These are phyloP conservation scores for Orycteropus afer DNA, from an alignment of 2,113 vertebrate species.

Conservation along the genomic window DNA sequence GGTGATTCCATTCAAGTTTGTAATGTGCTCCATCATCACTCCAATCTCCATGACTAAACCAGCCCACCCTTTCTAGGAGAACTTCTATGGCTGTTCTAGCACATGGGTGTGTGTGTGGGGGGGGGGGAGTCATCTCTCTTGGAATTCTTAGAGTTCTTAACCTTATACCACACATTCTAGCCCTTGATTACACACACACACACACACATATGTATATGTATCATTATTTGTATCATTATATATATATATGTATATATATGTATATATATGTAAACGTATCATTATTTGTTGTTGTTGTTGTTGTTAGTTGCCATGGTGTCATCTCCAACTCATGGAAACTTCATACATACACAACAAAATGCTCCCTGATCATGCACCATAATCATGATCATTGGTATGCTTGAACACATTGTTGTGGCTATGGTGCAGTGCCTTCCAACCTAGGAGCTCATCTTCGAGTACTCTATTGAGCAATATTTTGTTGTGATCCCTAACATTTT, in stretches of 20 bases:
- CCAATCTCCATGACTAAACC: background rate
- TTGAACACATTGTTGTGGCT: background rate
- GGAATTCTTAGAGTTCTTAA: background rate
- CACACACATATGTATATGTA: too few species aligned
- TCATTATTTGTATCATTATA: too few species aligned
- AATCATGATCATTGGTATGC: background rate
- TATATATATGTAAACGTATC: too few species aligned
- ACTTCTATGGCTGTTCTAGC: background rate
- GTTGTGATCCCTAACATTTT: background rate
- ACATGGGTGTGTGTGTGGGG: too few species aligned
- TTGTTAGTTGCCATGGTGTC: too few species aligned
- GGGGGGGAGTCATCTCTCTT: background rate
- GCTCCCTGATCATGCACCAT: background rate
- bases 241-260: too few species aligned
- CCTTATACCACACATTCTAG: background rate
- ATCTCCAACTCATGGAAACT: background rate
- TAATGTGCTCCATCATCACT: background rate
- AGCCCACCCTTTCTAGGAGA: background rate
- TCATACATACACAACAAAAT: too few species aligned
- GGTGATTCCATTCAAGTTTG: background rate
- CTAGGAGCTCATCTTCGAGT: background rate
- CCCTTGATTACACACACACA: background rate
- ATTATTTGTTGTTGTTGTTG: background rate
- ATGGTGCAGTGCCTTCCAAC: background rate
- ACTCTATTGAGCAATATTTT: background rate